A percentile compares a stretch with the other conserved stretches of the same genome.
phyloP scores from a whole-genome alignment of 1,140 invertebrate genomes.

The Nylanderia fulva region DNA sequence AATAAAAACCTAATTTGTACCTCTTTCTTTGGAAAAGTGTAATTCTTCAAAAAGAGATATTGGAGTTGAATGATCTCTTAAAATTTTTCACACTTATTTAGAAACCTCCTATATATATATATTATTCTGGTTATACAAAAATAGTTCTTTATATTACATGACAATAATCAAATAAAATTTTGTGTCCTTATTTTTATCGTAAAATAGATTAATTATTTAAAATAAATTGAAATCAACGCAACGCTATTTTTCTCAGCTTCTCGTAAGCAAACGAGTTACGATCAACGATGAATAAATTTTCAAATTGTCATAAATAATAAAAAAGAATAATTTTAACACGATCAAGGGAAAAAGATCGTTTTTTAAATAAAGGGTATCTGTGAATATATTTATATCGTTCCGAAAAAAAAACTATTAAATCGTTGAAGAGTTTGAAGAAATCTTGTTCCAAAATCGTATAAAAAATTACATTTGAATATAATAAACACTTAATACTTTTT shows the following conservation, averaged over 20 bases:
- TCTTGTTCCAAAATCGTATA: too few species aligned
- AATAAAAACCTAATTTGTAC: too few species aligned
- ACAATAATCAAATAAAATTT: not conserved
- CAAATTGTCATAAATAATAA: not conserved
- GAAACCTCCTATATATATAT: too few species aligned
- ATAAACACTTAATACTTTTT: not conserved
- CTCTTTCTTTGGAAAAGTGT: too few species aligned
- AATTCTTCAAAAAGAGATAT: too few species aligned
- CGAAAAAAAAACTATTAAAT: conserved; percentile 14
- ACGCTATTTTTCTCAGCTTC: not conserved
- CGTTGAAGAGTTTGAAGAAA: too few species aligned
- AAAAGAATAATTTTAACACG: conserved; percentile 32
- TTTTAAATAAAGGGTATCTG: conserved; percentile 10
- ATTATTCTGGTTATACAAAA: not conserved
- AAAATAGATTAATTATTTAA: not conserved
- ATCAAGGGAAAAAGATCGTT: not conserved
- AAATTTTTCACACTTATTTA: too few species aligned
- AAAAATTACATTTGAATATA: too few species aligned
- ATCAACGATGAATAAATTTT: conserved; percentile 19
- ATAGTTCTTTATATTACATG: not conserved
- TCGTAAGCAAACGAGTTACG: conserved; percentile 13
- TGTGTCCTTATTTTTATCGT: not conserved
- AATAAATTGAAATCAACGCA: not conserved
- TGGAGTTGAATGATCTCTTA: too few species aligned
- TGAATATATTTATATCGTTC: conserved; percentile 28